Evolutionary conservation across 1,140 invertebrate genomes (phyloP), one percentile per base, ranked within the genome.

Genomic region (Drosophila athabasca): DNA sequence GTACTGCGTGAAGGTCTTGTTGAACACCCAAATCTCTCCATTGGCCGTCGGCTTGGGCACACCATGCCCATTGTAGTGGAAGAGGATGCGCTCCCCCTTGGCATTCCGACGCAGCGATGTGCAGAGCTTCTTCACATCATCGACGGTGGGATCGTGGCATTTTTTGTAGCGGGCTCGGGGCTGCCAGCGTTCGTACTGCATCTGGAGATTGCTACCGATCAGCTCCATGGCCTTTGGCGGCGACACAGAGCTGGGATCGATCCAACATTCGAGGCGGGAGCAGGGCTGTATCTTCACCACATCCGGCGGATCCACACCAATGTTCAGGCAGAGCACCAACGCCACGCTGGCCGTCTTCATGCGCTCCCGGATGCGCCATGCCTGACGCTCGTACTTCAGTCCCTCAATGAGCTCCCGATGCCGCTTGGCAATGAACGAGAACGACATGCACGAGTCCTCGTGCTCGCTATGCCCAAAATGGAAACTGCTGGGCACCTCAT

Each of bases 21-120:
- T 99, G 92, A 99, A 99, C 4, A 99, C 98, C 99, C 99, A 99
- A 87, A 99, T 98, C 94, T 99, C 99, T 11, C 99, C 99, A 93
- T 99, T 99, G 29, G 95, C 94, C 7, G 99, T 99, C 39, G 99
- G 99, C 92, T 97, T 97, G 44, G 99, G 99, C 54, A 99, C 99
- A 48, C 99, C 99, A 92, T 99, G 99, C 0, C 99, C 99, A 93
- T 99, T 99, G 91, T 99, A 99, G 93, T 99, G 99, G 93, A 99
- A 99, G 6, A 99, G 93, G 22, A 99, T 98, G 78, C 99, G 94
- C 91, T 99, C 99, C 81, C 99, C 99, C 93, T 99, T 99, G 0
- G 99, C 98, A 93, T 99, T 99, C 78, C 98, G 94, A n/a, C 99
- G 93, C 53, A 99, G 93, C 8, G 98, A 98, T 22, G 95, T 96